A percentile compares a stretch with the other conserved stretches of the same genome.
phyloP scores from a whole-genome alignment of 1,140 invertebrate genomes.

The Lucilia sericata region DNA sequence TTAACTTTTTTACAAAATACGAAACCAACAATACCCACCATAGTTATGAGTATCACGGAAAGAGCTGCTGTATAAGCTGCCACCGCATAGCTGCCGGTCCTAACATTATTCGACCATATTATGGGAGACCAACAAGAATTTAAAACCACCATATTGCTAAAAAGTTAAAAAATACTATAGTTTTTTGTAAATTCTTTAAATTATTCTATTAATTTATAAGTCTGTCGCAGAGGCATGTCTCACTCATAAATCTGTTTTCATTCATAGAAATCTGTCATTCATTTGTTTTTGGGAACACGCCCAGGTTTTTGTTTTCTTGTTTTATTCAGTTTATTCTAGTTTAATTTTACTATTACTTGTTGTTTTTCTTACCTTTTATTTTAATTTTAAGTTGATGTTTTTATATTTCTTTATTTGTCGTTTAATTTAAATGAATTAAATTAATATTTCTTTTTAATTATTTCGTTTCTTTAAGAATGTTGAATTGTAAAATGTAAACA shows the following conservation, averaged over 20 bases:
- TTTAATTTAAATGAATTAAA: not conserved
- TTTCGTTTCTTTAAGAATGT: constrained; percentile 34
- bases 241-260: not conserved
- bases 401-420: not conserved
- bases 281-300: constrained; percentile 27
- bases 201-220: not conserved
- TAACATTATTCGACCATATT: constrained; percentile 84
- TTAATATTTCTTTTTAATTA: constrained; percentile 7
- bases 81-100: constrained; percentile 80
- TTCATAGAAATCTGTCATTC: not conserved
- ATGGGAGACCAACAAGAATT: constrained; percentile 88
- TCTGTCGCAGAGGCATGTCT: not conserved
- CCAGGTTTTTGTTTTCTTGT: constrained; percentile 3
- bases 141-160: constrained; percentile 75
- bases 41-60: constrained; percentile 80
- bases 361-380: constrained; percentile 19
- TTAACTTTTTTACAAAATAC: not conserved
- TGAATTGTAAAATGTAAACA: constrained; percentile 33
- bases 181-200: not conserved
- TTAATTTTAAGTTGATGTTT: not conserved
- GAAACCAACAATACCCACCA: constrained; percentile 66
- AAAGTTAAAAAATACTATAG: not conserved
- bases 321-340: not conserved
- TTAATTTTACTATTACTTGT: not conserved
- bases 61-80: constrained; percentile 82